Evolutionary conservation across 2,797 vertebrate species (phyloP).

Genomic region (Natrix natrix): DNA sequence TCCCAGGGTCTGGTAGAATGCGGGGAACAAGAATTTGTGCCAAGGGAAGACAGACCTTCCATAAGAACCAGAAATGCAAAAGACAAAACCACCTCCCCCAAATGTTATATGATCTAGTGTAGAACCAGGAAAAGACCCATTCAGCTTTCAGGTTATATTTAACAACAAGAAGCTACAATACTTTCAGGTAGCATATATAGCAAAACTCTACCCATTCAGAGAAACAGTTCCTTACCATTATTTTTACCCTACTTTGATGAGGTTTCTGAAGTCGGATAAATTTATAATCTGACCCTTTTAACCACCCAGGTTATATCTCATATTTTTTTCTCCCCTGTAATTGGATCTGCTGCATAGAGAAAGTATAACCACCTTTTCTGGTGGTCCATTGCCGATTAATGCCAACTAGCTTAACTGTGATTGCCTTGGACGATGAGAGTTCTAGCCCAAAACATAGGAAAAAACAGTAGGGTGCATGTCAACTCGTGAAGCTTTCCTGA

Average conservation of each 20-base stretch:
- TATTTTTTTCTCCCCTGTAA: not conserved
- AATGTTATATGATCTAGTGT: not conserved
- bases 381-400: not conserved
- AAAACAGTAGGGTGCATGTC: too few relatives aligned
- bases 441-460: not conserved
- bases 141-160: not conserved
- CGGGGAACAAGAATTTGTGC: too few relatives aligned
- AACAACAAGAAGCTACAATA: not conserved
- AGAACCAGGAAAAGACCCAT: not conserved
- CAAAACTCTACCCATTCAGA: not conserved
- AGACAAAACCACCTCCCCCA: too few relatives aligned
- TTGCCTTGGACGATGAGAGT: not conserved
- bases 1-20: not conserved
- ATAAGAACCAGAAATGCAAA: not conserved
- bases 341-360: not conserved
- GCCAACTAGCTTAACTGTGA: not conserved
- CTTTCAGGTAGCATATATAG: not conserved
- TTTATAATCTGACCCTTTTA: not conserved
- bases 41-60: too few relatives aligned
- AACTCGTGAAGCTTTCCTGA: too few relatives aligned
- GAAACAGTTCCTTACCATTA: not conserved
- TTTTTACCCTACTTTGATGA: not conserved
- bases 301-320: not conserved
- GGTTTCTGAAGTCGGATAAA: not conserved
- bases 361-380: not conserved